Evolutionary conservation across 2,888 invertebrate genomes (phyloP), one percentile per base, ranked within the genome.

Genomic region (Tipula vernalis): DNA sequence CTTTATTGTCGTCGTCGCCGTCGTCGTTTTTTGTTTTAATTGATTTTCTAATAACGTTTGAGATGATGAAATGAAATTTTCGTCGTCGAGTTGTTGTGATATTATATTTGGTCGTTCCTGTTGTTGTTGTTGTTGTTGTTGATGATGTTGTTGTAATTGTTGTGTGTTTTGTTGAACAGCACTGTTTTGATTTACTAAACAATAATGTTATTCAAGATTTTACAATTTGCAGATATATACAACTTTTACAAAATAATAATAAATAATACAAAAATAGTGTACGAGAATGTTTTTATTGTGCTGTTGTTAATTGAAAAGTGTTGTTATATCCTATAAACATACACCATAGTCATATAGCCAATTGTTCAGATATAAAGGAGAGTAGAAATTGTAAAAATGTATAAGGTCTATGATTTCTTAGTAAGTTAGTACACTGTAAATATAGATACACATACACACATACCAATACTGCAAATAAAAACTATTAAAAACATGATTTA

Each of bases 41-140:
- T 87, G 87, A 88, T 88, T 88, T 87, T 88, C 87, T 86, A 87
- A 44, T 86, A 83, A 84, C 51, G 84, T 86, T 87, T 87, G 87
- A 86, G 86, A 51, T 88, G 87, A 51, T 86, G 84, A 86, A 51
- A 86, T 44, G 47, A 44, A 47, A 47, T 86, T 42, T 86, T 86
- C 42, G 36, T 86, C 36, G n/a, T 51, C 51, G 71, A 71, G 71
- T 28, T 71, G 71, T 71, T 71, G 71, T 71, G 71, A 71, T 71
- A 71, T 28, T 71, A 71, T 71, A 71, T 71, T 71, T 71, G 71
- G 71, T 71, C 71, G 71, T 36, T 86, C 51, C 36, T 57, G 57
- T 36, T 51, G 86, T 47, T 18, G 86, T 47, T 18, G 13, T 28
- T 51, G 28, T 51, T 86, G 28, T 36, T 36, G 28, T 51, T 86